Evolutionary conservation across 2,888 invertebrate genomes (phyloP).

Genomic region (Andrena haemorrhoa): DNA sequence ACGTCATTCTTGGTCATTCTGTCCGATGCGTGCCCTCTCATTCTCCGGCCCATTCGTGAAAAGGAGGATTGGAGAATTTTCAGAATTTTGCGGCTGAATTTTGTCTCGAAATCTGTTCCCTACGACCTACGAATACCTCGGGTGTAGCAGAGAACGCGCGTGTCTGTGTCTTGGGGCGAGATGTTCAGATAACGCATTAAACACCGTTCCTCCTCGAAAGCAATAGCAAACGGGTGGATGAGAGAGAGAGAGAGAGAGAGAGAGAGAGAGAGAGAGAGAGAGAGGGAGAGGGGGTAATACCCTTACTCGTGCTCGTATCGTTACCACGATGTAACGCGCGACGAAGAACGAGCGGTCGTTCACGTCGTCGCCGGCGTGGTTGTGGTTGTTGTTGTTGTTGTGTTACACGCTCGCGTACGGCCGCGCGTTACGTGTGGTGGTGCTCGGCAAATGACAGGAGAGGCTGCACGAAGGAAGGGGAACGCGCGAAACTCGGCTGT

Average conservation of each 20-base stretch:
- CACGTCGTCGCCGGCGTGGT: conserved; percentile 58
- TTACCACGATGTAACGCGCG: conserved; percentile 62
- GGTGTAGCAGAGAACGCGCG: neutral
- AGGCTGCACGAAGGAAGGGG: conserved; percentile 36
- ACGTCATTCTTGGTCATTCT: no score
- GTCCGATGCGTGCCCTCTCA: conserved; percentile 50
- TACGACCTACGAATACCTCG: no score
- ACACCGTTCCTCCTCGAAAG: conserved; percentile 58
- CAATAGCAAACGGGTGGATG: conserved; percentile 25
- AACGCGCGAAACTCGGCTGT: conserved; percentile 34
- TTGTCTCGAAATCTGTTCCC: neutral
- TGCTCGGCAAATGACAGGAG: conserved; percentile 58
- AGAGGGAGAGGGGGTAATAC: conserved; percentile 43
- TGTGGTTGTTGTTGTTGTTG: no score
- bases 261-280: neutral
- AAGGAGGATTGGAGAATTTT: conserved; percentile 42
- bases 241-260: neutral
- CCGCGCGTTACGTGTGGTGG: conserved; percentile 25
- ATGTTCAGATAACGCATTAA: conserved; percentile 55
- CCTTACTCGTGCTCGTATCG: conserved; percentile 55
- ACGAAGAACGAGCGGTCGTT: conserved; percentile 63
- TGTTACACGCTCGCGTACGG: neutral
- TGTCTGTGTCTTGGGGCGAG: conserved; percentile 21
- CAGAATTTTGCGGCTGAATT: conserved; percentile 60
- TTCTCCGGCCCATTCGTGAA: neutral